Conservation (phyloP, 1,140 invertebrate species). For the Zaprionus camerounensis region DNA sequence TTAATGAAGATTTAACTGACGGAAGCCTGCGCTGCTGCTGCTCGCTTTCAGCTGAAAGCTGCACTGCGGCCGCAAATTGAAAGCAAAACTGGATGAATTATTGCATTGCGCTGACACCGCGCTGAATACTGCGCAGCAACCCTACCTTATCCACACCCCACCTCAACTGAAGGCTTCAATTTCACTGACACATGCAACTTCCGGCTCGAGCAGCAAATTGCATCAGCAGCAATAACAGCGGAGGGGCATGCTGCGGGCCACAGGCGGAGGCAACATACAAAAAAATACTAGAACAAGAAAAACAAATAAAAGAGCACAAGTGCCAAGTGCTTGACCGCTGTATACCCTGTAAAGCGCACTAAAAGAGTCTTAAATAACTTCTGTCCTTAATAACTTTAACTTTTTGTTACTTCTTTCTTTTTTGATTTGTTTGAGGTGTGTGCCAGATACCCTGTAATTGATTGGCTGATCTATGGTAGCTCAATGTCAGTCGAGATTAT, state of each 20-base stretch:
- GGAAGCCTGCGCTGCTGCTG: background rate
- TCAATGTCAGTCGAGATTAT: no score
- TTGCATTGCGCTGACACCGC: conserved; percentile 33
- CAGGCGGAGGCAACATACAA: conserved; percentile 35
- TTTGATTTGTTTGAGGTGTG: no score
- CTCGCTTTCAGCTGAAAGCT: conserved; percentile 13
- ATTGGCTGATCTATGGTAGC: no score
- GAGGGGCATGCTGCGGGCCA: conserved; percentile 55
- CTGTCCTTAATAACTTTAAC: background rate
- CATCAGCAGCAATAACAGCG: conserved; percentile 49
- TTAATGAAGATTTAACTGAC: conserved; percentile 79
- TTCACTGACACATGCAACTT: conserved; percentile 73
- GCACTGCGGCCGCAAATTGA: conserved; percentile 60
- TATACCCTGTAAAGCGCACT: background rate
- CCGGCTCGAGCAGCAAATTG: conserved; percentile 74
- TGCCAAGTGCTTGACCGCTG: background rate
- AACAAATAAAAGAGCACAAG: conserved; percentile 1
- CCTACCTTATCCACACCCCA: background rate
- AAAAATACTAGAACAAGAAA: conserved; percentile 27
- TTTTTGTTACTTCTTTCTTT: no score
- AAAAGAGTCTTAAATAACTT: background rate
- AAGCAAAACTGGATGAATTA: conserved; percentile 51
- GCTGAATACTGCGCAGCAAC: background rate
- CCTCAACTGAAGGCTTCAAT: conserved; percentile 40
- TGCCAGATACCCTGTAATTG: no score